phyloP scores from a whole-genome alignment of 2,888 invertebrate genomes.

The Mylabris sibirica region DNA sequence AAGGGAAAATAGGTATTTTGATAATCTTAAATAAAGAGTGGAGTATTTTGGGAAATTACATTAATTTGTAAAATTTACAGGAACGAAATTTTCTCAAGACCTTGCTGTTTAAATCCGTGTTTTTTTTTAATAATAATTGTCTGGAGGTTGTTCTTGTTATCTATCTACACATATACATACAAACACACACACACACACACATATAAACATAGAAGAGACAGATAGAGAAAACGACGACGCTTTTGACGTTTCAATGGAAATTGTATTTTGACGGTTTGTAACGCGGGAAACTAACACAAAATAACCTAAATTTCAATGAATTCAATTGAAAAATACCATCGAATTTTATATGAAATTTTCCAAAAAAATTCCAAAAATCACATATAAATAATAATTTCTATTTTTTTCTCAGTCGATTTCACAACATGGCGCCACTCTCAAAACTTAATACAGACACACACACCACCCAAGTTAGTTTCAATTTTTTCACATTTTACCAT shows the following conservation, averaged over 20 bases:
- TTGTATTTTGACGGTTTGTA: constrained; percentile 57
- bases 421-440: constrained; percentile 68
- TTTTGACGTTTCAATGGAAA: constrained; percentile 53
- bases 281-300: constrained; percentile 62
- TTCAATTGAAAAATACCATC: constrained; percentile 59
- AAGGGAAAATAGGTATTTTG: neutral
- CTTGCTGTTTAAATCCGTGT: neutral
- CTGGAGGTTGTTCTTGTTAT: constrained; percentile 5
- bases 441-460: neutral
- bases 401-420: constrained; percentile 63
- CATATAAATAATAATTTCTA: neutral
- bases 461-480: neutral
- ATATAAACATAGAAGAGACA: neutral
- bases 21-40: too few relatives aligned
- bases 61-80: neutral
- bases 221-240: constrained; percentile 41
- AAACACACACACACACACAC: too few relatives aligned
- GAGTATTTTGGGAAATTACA: neutral
- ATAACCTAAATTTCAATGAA: constrained; percentile 61
- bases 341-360: constrained; percentile 45
- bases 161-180: neutral
- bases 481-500: neutral
- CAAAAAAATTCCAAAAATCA: constrained; percentile 28
- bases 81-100: neutral
- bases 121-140: neutral